phyloP scores from a whole-genome alignment of 1,140 invertebrate species.

The Zaprionus lachaisei region DNA sequence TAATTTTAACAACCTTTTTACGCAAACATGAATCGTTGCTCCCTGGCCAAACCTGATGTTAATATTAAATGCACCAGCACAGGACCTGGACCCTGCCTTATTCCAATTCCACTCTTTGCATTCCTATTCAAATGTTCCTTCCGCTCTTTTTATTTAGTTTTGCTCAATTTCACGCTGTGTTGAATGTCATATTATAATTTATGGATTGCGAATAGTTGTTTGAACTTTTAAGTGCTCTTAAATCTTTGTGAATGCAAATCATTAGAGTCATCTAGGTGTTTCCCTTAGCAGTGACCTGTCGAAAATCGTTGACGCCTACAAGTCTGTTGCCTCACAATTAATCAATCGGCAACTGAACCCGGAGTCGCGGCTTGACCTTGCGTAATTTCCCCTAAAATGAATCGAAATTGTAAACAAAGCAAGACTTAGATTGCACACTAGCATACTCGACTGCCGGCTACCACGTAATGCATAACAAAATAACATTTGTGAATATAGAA shows the following conservation, averaged over 20 bases:
- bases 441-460: not conserved
- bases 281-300: too few relatives aligned
- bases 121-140: slow-evolving; percentile 24
- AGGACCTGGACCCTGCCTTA: not conserved
- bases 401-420: not conserved
- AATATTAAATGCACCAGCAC: slow-evolving; percentile 56
- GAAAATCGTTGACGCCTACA: not conserved
- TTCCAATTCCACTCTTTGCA: slow-evolving; percentile 18
- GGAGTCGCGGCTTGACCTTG: not conserved
- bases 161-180: slow-evolving; percentile 24
- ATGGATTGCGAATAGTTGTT: not conserved
- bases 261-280: too few relatives aligned
- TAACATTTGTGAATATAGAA: not conserved
- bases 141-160: slow-evolving; percentile 28
- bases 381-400: not conserved
- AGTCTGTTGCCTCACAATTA: not conserved
- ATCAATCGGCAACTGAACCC: not conserved
- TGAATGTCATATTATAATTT: slow-evolving; percentile 13
- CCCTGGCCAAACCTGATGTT: slow-evolving; percentile 43
- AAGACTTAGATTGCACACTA: not conserved
- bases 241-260: not conserved
- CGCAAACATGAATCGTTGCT: slow-evolving; percentile 54
- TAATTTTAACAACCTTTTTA: slow-evolving; percentile 81
- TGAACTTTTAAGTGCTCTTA: not conserved
- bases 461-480: not conserved